Percentiles rank a stretch among this genome's conserved stretches.
These are phyloP conservation scores for Drosophila helvetica DNA, from an alignment of 2,888 invertebrate species.

Conservation along the genomic window DNA sequence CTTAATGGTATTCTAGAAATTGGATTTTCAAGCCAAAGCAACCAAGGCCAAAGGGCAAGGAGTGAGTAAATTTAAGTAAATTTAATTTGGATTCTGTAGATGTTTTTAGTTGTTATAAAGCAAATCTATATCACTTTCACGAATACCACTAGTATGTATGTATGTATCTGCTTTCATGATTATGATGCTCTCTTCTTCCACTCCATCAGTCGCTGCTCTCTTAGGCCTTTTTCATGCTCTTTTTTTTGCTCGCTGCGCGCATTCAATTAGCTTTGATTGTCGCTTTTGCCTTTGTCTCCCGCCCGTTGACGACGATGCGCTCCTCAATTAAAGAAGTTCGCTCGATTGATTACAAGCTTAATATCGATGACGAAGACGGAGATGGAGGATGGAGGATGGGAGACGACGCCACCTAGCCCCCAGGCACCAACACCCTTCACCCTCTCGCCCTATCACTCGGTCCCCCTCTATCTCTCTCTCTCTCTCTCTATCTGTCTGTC, in stretches of 20 bases:
- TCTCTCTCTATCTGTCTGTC: not conserved
- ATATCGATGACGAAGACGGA: conserved; percentile 53
- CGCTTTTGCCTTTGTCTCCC: conserved; percentile 59
- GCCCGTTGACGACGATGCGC: conserved; percentile 27
- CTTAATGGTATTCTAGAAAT: not conserved
- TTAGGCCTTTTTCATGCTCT: not conserved
- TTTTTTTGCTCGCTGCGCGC: conserved; percentile 44
- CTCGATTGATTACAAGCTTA: conserved; percentile 77
- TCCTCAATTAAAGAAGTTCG: conserved; percentile 76
- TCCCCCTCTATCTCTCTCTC: not conserved
- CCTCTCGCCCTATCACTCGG: not conserved
- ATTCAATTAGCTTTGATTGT: conserved; percentile 76
- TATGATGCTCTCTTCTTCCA: not conserved
- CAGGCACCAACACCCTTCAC: conserved; percentile 6
- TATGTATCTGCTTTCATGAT: not conserved
- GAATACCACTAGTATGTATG: not conserved
- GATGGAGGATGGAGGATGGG: not conserved
- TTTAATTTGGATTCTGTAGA: no score
- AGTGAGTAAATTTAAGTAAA: no score
- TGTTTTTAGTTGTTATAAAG: no score
- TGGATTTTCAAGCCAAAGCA: not conserved
- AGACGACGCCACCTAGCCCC: conserved; percentile 22
- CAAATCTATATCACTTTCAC: no score
- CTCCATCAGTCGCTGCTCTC: not conserved
- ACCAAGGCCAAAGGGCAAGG: no score